Evolutionary conservation across 1,140 invertebrate genomes (phyloP).

Genomic region (Cyphomyrmex costatus): DNA sequence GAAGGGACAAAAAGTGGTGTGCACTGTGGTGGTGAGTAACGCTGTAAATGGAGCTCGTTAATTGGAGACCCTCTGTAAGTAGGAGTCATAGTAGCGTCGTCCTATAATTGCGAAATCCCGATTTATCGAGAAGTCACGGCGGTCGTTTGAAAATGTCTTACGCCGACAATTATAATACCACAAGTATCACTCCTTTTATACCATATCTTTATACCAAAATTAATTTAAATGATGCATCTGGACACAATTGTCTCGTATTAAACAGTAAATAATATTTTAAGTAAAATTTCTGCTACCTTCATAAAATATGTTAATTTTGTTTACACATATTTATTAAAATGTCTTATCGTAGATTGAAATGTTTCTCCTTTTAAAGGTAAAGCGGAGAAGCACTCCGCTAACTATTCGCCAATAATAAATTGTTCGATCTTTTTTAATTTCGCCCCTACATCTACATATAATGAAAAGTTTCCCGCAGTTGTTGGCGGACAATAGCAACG

Average conservation of each 20-base stretch:
- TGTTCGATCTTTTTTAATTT: slow-evolving; percentile 20
- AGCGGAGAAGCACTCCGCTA: background rate
- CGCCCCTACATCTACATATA: slow-evolving; percentile 22
- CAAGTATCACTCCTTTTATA: background rate
- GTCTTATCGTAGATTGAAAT: background rate
- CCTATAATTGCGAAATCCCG: slow-evolving; percentile 57
- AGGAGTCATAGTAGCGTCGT: slow-evolving; percentile 28
- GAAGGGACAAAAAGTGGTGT: slow-evolving; percentile 48
- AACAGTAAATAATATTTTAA: background rate
- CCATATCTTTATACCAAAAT: background rate
- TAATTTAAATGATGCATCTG: background rate
- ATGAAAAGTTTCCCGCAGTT: slow-evolving; percentile 49
- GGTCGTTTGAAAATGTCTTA: background rate
- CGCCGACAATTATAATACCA: background rate
- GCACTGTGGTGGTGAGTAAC: slow-evolving; percentile 35
- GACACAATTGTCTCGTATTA: background rate
- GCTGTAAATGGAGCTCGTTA: slow-evolving; percentile 64
- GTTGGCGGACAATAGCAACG: slow-evolving; percentile 33
- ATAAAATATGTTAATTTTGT: background rate
- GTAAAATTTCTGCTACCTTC: background rate
- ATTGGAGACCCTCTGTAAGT: slow-evolving; percentile 47
- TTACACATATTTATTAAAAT: background rate
- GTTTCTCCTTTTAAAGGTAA: background rate
- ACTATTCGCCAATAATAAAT: slow-evolving; percentile 18
- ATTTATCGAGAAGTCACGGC: slow-evolving; percentile 41